Evolutionary conservation across 2,113 vertebrate genomes (phyloP), one percentile per base, ranked within the genome.

Genomic region (Corvus hawaiiensis): DNA sequence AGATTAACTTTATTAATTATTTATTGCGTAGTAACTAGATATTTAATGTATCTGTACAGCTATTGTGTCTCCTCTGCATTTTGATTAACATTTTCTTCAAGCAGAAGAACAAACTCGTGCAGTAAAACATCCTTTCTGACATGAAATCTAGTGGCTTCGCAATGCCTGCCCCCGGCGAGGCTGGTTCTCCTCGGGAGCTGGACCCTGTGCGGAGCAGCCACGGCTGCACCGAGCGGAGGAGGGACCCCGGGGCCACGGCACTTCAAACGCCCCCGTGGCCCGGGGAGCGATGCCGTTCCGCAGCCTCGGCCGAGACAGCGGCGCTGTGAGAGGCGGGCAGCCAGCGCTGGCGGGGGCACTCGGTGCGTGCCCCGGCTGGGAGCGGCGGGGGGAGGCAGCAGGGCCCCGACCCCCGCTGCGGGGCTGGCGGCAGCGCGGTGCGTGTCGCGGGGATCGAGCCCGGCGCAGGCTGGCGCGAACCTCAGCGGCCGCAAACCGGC

Each of bases 1-100:
- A 88, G 85, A 87, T 97, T 83, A 95, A 94, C 74, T 90, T 83
- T 39, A 46, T 94, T 76, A 72, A 89, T 61, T 87, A 87, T 62
- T 62, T 39, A 82, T 48, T 14, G 2, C 9, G 0, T 4, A 78
- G 66, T 69, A 74, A 89, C 84, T 92, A 83, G 84, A 71, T 78
- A 87, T 90, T 96, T 93, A 92, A 86, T 79, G 33, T 64, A 56
- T 82, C 85, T 72, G 23, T 44, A 13, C 58, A 71, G 82, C 86
- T 77, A 37, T 27, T 63, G 73, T 54, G 56, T 71, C 48, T 85
- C 68, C 62, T 73, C 51, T 35, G 89, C 51, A 43, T 61, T 90
- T 87, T 88, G 90, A 78, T 87, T 92, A 85, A 73, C 89, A 41
- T 43, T 88, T 76, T 59, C 33, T 27, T 81, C 73, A 37, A 12